Evolutionary conservation across 2,888 invertebrate genomes (phyloP), one percentile per base, ranked within the genome.

Genomic region (Cerceris rybyensis): DNA sequence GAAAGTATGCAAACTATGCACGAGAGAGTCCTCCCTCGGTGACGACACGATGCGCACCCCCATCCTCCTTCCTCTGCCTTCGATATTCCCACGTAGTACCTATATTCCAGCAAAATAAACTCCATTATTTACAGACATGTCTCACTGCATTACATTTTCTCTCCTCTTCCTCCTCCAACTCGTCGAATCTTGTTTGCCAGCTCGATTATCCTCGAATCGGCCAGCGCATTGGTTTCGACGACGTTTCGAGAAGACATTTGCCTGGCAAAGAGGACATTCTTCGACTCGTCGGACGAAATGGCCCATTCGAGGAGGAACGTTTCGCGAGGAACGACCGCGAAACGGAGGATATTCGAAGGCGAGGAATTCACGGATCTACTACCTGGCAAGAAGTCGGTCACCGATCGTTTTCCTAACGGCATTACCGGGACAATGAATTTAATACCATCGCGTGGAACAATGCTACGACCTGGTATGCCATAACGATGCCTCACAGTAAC

Each of bases 1-100:
- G 80, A 69, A 85, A 84, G 82, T 82, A 88, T 78, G 88, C 88
- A 72, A 87, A 87, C 86, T 87, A 87, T 88, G 82, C 78, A 28
- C 65, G 67, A 63, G 66, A 75, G 75, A 81, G 78, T 79, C 69
- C 67, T 73, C 65, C 64, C 55, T 66, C 67, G 49, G 9, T 61
- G 75, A 71, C 81, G 83, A 72, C 60, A 71, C 80, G 28, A 43
- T 17, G 60, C 43, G 28, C 14, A 66, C 65, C 60, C 50, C 41
- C n/a, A 39, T 41, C 54, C 9, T 9, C 61, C 50, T 57, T 9
- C 66, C 46, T 43, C 17, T 39, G 13, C 17, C 52, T 46, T 17
- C 17, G 13, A 13, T 39, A 52, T 16, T 9, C 28, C 4, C 49
- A 13, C 14, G 9, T 28, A 11, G 50, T 17, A 54, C 50, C 46